Conservation (phyloP, 2,888 invertebrate genomes). For the Nymphalis urticae region DNA sequence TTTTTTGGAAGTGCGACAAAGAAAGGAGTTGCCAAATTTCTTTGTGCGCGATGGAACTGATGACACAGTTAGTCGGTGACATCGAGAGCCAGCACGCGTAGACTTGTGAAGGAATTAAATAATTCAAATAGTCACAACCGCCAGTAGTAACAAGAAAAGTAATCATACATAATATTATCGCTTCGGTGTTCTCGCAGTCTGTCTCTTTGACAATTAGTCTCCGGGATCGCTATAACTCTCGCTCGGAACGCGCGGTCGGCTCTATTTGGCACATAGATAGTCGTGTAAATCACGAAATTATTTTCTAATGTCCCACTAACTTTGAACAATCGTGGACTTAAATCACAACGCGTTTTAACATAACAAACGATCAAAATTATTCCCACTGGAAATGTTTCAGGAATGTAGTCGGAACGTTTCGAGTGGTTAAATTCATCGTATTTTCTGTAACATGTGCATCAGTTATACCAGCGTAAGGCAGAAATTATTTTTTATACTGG, state of each 20-base stretch:
- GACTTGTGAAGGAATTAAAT: too few relatives aligned
- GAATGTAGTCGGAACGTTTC: background rate
- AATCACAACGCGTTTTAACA: background rate
- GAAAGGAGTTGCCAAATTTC: too few relatives aligned
- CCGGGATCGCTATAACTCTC: constrained; percentile 19
- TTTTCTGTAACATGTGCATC: too few relatives aligned
- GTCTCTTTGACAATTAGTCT: background rate
- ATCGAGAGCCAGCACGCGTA: too few relatives aligned
- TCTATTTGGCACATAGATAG: constrained; percentile 28
- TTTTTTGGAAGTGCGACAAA: too few relatives aligned
- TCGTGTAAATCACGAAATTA: constrained; percentile 25
- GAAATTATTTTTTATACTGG: too few relatives aligned
- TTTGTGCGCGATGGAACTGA: too few relatives aligned
- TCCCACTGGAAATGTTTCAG: background rate
- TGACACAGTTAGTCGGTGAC: too few relatives aligned
- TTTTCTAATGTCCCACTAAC: constrained; percentile 19
- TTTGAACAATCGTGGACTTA: background rate
- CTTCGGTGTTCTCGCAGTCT: background rate
- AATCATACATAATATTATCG: background rate
- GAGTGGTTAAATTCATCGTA: too few relatives aligned
- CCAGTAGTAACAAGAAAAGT: background rate
- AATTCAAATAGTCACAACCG: too few relatives aligned
- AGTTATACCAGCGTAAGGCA: too few relatives aligned
- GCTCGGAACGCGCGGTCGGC: constrained; percentile 8
- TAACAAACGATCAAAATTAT: constrained; percentile 1